Conservation (phyloP, 1,140 invertebrate species). For the Ylistrum balloti region DNA sequence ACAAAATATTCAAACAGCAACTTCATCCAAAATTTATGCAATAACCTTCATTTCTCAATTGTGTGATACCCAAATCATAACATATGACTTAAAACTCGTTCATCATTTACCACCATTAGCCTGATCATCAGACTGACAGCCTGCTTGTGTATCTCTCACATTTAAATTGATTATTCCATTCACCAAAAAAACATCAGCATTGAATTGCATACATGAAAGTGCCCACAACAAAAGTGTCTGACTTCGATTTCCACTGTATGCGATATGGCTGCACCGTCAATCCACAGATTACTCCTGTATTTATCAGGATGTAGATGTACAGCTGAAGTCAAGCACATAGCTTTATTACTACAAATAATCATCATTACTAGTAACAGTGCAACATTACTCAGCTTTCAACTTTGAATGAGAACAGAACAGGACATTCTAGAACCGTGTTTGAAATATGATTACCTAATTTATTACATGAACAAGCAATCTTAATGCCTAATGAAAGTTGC, state of each 20-base stretch:
- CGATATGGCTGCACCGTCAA: neutral
- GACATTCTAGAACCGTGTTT: neutral
- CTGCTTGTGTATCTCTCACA: neutral
- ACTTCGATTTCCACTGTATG: neutral
- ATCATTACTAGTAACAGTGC: neutral
- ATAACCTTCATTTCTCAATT: neutral
- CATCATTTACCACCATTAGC: constrained; percentile 6
- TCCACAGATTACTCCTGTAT: neutral
- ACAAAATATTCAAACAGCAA: neutral
- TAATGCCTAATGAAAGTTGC: neutral
- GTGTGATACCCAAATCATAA: neutral
- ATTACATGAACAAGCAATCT: neutral
- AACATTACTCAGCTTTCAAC: neutral
- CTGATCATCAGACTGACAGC: neutral
- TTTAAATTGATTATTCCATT: constrained; percentile 4
- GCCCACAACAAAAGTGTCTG: neutral
- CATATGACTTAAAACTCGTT: neutral
- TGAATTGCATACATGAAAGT: neutral
- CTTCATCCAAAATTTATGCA: neutral
- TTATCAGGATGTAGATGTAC: neutral
- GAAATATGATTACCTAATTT: constrained; percentile 12
- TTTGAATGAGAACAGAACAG: neutral
- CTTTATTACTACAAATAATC: neutral
- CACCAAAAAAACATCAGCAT: neutral
- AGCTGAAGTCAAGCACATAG: neutral